phyloP scores from a whole-genome alignment of 2,113 vertebrate species.

The Etheostoma spectabile region DNA sequence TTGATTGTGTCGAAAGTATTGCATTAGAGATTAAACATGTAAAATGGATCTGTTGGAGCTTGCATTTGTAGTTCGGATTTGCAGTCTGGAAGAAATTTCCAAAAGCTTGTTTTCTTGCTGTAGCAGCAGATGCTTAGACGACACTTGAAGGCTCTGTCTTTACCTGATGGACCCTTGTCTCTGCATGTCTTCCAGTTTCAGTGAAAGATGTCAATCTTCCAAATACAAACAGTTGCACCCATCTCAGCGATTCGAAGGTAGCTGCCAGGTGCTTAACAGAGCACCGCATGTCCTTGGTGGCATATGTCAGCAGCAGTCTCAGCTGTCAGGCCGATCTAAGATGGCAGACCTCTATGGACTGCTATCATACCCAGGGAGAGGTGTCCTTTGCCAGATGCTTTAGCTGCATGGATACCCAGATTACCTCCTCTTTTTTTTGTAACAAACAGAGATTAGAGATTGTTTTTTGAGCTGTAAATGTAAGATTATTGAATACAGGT shows the following conservation, averaged over 20 bases:
- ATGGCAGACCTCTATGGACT: constrained; percentile 66
- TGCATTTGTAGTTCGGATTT: not conserved
- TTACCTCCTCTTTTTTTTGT: constrained; percentile 10
- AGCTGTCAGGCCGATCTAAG: constrained; percentile 73
- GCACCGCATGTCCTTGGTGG: constrained; percentile 71
- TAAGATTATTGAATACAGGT: not conserved
- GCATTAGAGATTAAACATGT: constrained; percentile 5
- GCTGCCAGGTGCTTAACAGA: constrained; percentile 63
- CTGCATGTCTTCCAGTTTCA: constrained; percentile 45
- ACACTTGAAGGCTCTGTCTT: constrained; percentile 21
- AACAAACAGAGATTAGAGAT: not conserved
- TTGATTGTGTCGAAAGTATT: constrained; percentile 40
- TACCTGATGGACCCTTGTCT: constrained; percentile 54
- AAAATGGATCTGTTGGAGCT: not conserved
- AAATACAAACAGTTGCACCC: constrained; percentile 39
- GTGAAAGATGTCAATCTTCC: constrained; percentile 53
- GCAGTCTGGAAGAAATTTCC: constrained; percentile 10
- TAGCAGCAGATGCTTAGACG: constrained; percentile 9
- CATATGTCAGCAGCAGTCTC: constrained; percentile 68
- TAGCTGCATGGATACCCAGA: constrained; percentile 17
- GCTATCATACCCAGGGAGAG: constrained; percentile 25
- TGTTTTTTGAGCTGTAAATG: not conserved
- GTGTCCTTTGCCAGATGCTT: constrained; percentile 54
- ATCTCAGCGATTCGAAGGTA: constrained; percentile 59
- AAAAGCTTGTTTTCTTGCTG: constrained; percentile 9